Evolutionary conservation across 2,113 vertebrate species (phyloP).

Genomic region (Chlorodrepanis virens): DNA sequence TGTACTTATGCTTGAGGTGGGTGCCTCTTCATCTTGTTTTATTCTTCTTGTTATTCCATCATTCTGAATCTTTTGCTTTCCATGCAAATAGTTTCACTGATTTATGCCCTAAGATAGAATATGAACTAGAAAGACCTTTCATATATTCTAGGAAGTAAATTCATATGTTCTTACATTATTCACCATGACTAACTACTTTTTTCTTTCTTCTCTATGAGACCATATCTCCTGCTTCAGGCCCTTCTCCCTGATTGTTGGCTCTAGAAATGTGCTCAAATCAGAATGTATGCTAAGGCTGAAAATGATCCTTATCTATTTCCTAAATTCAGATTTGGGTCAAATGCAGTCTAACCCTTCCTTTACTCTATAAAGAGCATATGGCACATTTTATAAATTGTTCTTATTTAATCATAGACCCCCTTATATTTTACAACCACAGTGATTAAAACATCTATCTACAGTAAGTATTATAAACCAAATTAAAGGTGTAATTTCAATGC

Average conservation of each 20-base stretch:
- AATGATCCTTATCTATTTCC: not conserved
- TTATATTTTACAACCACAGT: not conserved
- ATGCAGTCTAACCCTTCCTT: not conserved
- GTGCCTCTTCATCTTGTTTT: not conserved
- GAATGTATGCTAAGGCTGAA: not conserved
- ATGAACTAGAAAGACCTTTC: not conserved
- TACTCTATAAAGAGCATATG: not conserved
- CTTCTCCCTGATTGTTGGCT: not conserved
- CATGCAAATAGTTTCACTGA: not conserved
- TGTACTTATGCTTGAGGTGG: not conserved
- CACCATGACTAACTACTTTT: not conserved
- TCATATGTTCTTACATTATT: not conserved
- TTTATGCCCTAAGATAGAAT: not conserved
- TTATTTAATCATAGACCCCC: not conserved
- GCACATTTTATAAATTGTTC: not conserved
- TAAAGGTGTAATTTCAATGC: not conserved
- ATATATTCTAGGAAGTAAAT: not conserved
- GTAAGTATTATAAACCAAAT: not conserved
- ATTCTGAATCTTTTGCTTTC: not conserved
- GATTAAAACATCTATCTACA: not conserved
- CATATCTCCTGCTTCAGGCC: not conserved
- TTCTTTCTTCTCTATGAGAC: not conserved
- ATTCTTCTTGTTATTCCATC: not conserved
- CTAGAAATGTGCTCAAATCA: not conserved
- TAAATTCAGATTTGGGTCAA: not conserved